A percentile compares a stretch with the other conserved stretches of the same genome.
phyloP scores from a whole-genome alignment of 2,888 invertebrate species.

The Emmelina monodactyla region DNA sequence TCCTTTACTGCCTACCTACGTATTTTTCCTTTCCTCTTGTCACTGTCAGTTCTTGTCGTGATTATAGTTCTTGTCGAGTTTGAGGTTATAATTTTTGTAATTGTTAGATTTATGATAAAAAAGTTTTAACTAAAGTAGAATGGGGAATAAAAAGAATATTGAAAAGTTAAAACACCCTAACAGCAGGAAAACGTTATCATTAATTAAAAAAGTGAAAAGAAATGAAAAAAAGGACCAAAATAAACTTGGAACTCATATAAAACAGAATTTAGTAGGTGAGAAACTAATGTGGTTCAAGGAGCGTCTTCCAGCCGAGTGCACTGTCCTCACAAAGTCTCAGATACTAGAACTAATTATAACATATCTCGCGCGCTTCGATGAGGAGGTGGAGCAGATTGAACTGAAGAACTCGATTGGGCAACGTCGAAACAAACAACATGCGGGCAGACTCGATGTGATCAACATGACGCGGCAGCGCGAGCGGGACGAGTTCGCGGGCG shows the following conservation, averaged over 20 bases:
- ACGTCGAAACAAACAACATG: conserved; percentile 79
- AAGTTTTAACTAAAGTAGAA: conserved; percentile 27
- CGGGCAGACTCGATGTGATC: conserved; percentile 80
- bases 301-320: conserved; percentile 63
- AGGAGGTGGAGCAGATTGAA: conserved; percentile 79
- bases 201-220: conserved; percentile 75
- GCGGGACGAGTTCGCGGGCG: conserved; percentile 74
- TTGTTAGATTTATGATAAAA: no score
- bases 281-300: conserved; percentile 82
- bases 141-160: conserved; percentile 35
- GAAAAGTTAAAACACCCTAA: conserved; percentile 81
- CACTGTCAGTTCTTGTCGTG: no score
- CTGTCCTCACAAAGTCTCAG: conserved; percentile 67
- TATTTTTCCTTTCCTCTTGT: no score
- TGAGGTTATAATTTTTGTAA: no score
- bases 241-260: conserved; percentile 72
- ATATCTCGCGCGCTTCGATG: conserved; percentile 70
- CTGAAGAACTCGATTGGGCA: conserved; percentile 81
- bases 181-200: conserved; percentile 79
- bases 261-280: conserved; percentile 77
- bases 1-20: no score
- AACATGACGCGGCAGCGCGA: conserved; percentile 79
- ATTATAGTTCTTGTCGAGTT: no score
- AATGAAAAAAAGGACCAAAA: conserved; percentile 66
- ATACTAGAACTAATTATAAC: conserved; percentile 64